A percentile compares a stretch with the other conserved stretches of the same genome.
These are phyloP conservation scores for Pelodiscus sinensis DNA, from an alignment of 2,113 vertebrate genomes.

Conservation along the genomic window DNA sequence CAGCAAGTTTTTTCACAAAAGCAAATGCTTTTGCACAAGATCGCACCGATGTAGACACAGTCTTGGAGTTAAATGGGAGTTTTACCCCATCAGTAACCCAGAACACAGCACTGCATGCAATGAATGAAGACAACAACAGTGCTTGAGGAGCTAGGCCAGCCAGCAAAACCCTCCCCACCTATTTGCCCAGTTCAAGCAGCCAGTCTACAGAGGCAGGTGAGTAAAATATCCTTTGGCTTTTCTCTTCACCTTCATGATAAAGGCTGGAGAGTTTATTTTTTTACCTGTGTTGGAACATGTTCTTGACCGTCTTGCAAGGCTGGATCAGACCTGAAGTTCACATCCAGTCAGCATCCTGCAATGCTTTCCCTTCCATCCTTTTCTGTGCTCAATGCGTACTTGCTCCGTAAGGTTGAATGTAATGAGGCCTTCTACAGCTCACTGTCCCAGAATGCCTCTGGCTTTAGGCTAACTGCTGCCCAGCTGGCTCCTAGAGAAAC, in stretches of 20 bases:
- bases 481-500: not conserved
- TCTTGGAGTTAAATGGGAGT: not conserved
- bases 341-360: not conserved
- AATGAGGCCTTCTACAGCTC: not conserved
- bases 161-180: not conserved
- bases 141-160: not conserved
- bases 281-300: not conserved
- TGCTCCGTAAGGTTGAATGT: not conserved
- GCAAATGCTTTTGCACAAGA: too few relatives aligned
- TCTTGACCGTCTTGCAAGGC: not conserved
- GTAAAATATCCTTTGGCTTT: not conserved
- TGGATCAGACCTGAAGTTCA: not conserved
- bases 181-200: not conserved
- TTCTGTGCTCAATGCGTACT: not conserved
- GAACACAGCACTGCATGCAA: not conserved
- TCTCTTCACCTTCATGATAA: not conserved
- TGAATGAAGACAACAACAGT: not conserved
- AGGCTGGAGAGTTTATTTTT: not conserved
- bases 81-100: not conserved
- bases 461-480: not conserved
- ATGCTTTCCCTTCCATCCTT: not conserved
- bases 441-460: not conserved
- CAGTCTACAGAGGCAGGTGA: not conserved
- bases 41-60: too few relatives aligned
- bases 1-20: too few relatives aligned